Conservation (phyloP, 2,113 vertebrate species). For the Puffinus mauretanicus region DNA sequence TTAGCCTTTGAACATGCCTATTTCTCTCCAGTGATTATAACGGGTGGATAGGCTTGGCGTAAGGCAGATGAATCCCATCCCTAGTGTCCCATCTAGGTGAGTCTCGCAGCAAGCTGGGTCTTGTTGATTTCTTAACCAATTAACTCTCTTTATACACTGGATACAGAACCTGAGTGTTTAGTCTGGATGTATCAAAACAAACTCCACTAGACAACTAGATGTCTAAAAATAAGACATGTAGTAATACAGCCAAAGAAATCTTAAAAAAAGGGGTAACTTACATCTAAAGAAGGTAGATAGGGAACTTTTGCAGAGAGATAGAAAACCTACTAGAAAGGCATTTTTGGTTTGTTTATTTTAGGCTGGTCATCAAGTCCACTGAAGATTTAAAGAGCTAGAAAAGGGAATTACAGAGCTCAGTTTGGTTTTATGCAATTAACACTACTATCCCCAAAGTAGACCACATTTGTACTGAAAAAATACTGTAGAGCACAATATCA, state of each 20-base stretch:
- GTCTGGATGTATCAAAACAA: background rate
- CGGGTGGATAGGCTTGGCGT: background rate
- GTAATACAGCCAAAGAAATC: background rate
- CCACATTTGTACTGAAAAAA: background rate
- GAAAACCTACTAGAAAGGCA: background rate
- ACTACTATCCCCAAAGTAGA: background rate
- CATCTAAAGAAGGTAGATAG: background rate
- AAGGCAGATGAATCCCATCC: background rate
- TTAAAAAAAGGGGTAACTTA: rapidly evolving
- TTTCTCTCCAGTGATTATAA: background rate
- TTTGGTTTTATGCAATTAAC: background rate
- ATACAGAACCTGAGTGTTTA: background rate
- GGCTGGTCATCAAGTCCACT: background rate
- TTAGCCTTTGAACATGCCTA: background rate
- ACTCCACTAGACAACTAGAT: background rate
- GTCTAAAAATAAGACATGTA: background rate
- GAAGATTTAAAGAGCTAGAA: background rate
- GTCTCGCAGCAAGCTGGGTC: background rate
- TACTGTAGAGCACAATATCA: background rate
- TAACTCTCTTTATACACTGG: background rate
- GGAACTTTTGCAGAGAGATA: background rate
- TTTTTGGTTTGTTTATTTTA: background rate
- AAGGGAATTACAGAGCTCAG: background rate
- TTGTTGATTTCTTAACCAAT: background rate
- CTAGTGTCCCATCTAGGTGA: background rate